phyloP scores from a whole-genome alignment of 2,113 vertebrate genomes.

The Ciconia maguari region DNA sequence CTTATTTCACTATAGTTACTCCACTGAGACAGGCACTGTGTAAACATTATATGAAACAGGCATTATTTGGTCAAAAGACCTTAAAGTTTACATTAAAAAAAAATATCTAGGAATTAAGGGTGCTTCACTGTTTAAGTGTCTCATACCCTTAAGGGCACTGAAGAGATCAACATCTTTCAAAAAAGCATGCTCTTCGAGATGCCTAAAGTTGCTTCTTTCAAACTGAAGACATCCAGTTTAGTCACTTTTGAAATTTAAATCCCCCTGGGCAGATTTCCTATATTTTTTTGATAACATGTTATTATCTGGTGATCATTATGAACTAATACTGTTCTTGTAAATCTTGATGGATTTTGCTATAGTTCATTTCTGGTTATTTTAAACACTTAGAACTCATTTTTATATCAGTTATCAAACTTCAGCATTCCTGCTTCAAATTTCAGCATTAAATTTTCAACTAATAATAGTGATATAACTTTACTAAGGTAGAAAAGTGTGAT shows the following conservation, averaged over 20 bases:
- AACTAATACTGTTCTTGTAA: not conserved
- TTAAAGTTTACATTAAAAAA: not conserved
- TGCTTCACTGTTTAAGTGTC: not conserved
- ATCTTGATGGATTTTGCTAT: not conserved
- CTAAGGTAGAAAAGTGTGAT: not conserved
- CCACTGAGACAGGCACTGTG: not conserved
- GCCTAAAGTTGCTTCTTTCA: not conserved
- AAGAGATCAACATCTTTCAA: not conserved
- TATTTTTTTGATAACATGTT: not conserved
- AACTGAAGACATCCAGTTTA: not conserved
- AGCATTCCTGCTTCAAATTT: not conserved
- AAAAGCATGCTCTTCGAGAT: not conserved
- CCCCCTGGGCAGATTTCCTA: not conserved
- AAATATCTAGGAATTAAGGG: not conserved
- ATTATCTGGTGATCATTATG: not conserved
- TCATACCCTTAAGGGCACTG: not conserved
- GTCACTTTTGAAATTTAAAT: not conserved
- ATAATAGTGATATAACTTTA: not conserved
- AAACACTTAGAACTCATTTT: not conserved
- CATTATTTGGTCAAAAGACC: not conserved
- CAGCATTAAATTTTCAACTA: not conserved
- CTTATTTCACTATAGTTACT: not conserved
- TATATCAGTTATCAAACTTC: not conserved
- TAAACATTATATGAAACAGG: not conserved
- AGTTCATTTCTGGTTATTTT: not conserved